A percentile compares a stretch with the other conserved stretches of the same genome.
Evolutionary conservation across 1,140 invertebrate genomes (phyloP).

Genomic region (Drosophila sucinea): DNA sequence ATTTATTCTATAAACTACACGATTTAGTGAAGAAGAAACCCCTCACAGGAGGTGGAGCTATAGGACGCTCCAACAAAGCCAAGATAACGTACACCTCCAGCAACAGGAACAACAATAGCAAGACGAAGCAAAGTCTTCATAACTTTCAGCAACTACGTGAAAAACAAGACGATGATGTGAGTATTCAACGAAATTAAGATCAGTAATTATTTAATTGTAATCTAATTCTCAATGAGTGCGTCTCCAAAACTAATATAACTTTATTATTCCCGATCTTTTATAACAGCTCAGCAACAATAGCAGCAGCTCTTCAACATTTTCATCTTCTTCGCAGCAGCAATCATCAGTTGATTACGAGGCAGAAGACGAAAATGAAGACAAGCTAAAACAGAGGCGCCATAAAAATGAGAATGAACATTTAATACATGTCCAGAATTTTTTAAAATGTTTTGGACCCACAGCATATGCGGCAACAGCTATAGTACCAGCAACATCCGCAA

Average conservation of each 20-base stretch:
- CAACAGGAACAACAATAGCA: constrained; percentile 39
- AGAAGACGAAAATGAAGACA: constrained; percentile 76
- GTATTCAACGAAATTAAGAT: not conserved
- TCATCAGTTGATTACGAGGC: constrained; percentile 77
- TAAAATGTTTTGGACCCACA: constrained; percentile 74
- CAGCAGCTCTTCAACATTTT: constrained; percentile 67
- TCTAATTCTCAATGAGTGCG: too few species aligned
- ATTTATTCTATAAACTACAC: not conserved
- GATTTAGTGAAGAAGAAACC: not conserved
- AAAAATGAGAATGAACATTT: constrained; percentile 68
- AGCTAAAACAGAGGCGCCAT: constrained; percentile 44
- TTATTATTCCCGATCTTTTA: not conserved
- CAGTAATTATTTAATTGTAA: too few species aligned
- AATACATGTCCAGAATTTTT: constrained; percentile 77
- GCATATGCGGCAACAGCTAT: constrained; percentile 34
- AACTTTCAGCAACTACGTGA: constrained; percentile 45
- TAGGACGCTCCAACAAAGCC: not conserved
- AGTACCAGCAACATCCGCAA: constrained; percentile 3
- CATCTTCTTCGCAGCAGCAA: constrained; percentile 69
- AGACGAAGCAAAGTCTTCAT: constrained; percentile 11
- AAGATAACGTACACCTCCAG: constrained; percentile 1
- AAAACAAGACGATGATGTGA: constrained; percentile 63
- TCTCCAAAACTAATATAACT: not conserved
- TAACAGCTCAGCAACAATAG: constrained; percentile 54
- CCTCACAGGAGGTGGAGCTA: not conserved